Evolutionary conservation across 2,888 invertebrate genomes (phyloP).

Genomic region (Epistrophe eligans): DNA sequence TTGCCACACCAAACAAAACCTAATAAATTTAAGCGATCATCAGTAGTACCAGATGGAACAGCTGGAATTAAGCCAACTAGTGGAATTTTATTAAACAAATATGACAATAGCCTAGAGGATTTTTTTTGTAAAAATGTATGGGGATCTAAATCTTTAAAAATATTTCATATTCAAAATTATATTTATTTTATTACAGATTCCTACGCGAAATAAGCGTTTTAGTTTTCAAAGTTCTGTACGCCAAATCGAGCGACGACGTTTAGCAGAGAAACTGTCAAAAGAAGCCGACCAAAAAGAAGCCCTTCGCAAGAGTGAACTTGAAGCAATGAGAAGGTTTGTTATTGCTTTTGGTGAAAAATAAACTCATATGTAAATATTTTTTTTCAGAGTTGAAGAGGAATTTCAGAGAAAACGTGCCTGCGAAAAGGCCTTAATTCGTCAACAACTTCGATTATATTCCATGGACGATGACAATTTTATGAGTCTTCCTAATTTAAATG

Average conservation of each 20-base stretch:
- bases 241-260: slow-evolving; percentile 90
- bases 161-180: background rate
- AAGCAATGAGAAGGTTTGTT: slow-evolving; percentile 89
- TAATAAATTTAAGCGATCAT: slow-evolving; percentile 24
- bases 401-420: slow-evolving; percentile 92
- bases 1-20: slow-evolving; percentile 82
- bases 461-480: slow-evolving; percentile 83
- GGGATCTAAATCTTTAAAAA: background rate
- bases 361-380: background rate
- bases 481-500: slow-evolving; percentile 85
- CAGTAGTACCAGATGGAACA: background rate
- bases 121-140: background rate
- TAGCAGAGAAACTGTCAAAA: slow-evolving; percentile 90
- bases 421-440: slow-evolving; percentile 90
- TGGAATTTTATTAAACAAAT: background rate
- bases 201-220: slow-evolving; percentile 86
- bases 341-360: no score
- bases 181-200: slow-evolving; percentile 24
- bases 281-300: slow-evolving; percentile 92
- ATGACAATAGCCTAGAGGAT: background rate
- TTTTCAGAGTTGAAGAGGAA: slow-evolving; percentile 91
- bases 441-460: slow-evolving; percentile 89
- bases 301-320: slow-evolving; percentile 90
- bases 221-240: slow-evolving; percentile 93
- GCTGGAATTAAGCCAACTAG: background rate